Base-by-base conservation (phyloP, 2,113 vertebrate genomes). In the Aphelocoma coerulescens region DNA sequence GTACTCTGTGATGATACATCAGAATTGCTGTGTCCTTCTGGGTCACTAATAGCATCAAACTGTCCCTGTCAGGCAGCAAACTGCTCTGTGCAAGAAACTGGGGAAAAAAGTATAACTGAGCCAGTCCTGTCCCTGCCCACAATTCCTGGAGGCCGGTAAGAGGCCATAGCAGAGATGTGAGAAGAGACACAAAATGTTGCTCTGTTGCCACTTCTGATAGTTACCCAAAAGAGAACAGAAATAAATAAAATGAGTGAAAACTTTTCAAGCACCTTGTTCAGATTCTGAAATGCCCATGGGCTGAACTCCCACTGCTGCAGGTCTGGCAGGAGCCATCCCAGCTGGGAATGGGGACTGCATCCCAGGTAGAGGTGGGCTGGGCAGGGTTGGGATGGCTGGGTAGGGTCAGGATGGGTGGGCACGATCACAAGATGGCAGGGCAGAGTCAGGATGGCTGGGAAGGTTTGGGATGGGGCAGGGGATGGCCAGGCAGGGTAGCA, bases 221-320 rank as follows among this genome's bases (percentile, higher is more conserved):
- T 54, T 32, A 39, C n/a, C n/a, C 28, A 63, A 62, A 55, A 28
- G 39, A 73, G n/a, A 86, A 32, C 3, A 24, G 44, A 63, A 83
- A 26, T 33, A 3, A 84, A 35, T 1, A 11, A 39, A 5, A 24
- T 2, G 16, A 44, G 6, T 5, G 30, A 8, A 12, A 32, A 23
- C 6, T 43, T 46, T 44, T 32, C 19, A 43, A 8, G 19, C 17
- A 3, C 35, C 6, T 61, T 37, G 32, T 39, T 94, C 13, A 17
- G 26, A 13, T 26, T 63, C 48, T 27, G 63, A 48, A 57, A 20
- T 20, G 32, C 16, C 55, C 46, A 1, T 3, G 0, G 19, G 52
- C 41, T 0, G 0, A 37, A 12, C 10, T 61, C 23, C 27, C 6
- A 9, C 2, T 5, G 26, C 11, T 33, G 2, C 6, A 0, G 1